These are phyloP conservation scores for Tiphia femorata DNA, from an alignment of 2,888 invertebrate genomes.

Conservation along the genomic window DNA sequence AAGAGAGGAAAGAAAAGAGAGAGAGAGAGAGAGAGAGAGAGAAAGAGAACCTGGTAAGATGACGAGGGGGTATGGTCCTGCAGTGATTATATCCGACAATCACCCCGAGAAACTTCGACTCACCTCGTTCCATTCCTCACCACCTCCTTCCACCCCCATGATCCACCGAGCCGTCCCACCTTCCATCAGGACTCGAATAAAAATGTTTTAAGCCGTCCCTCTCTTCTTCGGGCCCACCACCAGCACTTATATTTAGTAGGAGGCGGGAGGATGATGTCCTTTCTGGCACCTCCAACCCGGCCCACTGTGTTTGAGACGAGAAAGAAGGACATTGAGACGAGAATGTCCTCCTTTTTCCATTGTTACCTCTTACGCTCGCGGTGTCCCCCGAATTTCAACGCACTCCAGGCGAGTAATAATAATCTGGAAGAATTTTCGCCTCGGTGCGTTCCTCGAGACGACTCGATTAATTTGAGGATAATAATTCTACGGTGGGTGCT, in stretches of 20 bases:
- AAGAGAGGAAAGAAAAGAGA: neutral
- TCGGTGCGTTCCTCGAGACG: too few relatives aligned
- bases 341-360: too few relatives aligned
- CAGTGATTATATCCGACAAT: slow-evolving; percentile 65
- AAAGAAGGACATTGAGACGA: too few relatives aligned
- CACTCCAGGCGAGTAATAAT: too few relatives aligned
- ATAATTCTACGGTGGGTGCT: too few relatives aligned
- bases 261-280: slow-evolving; percentile 57
- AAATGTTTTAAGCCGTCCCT: slow-evolving; percentile 58
- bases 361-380: too few relatives aligned
- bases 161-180: slow-evolving; percentile 26
- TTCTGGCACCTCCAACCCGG: slow-evolving; percentile 50
- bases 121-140: slow-evolving; percentile 37
- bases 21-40: slow-evolving; percentile 22
- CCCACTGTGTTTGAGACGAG: too few relatives aligned
- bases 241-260: slow-evolving; percentile 64
- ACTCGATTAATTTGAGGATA: too few relatives aligned
- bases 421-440: too few relatives aligned
- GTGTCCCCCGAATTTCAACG: too few relatives aligned
- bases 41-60: slow-evolving; percentile 31
- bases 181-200: slow-evolving; percentile 52
- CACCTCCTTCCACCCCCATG: slow-evolving; percentile 29
- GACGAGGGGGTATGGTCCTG: slow-evolving; percentile 38
- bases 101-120: slow-evolving; percentile 53
- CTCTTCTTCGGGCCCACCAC: slow-evolving; percentile 38